phyloP scores from a whole-genome alignment of 2,113 vertebrate species.

The Apeltes quadracus region DNA sequence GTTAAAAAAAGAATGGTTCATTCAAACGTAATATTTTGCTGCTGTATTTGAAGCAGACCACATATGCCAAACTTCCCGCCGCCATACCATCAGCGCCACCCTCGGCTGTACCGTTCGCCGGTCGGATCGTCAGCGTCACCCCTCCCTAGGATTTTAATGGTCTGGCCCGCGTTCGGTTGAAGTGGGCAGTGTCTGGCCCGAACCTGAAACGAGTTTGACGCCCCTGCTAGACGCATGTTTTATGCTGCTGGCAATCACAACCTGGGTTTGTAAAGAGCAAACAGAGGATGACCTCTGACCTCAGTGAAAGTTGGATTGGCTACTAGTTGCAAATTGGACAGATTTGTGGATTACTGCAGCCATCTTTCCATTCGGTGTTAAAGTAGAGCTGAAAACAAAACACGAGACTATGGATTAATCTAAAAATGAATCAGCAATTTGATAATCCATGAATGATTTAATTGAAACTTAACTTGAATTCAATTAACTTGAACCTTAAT shows the following conservation, averaged over 20 bases:
- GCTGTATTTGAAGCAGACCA: not conserved
- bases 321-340: not conserved
- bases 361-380: not conserved
- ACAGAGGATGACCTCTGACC: not conserved
- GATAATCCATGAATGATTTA: not conserved
- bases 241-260: conserved; percentile 1
- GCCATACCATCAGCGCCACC: no score
- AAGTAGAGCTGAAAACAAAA: not conserved
- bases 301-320: no score
- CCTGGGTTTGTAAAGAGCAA: not conserved
- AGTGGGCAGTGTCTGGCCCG: no score
- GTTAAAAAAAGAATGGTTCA: not conserved
- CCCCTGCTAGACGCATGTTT: no score
- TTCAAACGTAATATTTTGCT: not conserved
- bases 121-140: no score
- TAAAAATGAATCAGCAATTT: not conserved
- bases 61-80: no score
- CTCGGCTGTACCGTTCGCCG: no score
- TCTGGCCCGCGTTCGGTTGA: no score
- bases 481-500: no score
- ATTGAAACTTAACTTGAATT: no score
- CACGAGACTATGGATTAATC: not conserved
- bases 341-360: not conserved
- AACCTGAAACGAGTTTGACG: no score
- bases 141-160: no score